A percentile compares a stretch with the other conserved stretches of the same genome.
These are phyloP conservation scores for Pogonomyrmex barbatus DNA, from an alignment of 1,140 invertebrate genomes.

Conservation along the genomic window DNA sequence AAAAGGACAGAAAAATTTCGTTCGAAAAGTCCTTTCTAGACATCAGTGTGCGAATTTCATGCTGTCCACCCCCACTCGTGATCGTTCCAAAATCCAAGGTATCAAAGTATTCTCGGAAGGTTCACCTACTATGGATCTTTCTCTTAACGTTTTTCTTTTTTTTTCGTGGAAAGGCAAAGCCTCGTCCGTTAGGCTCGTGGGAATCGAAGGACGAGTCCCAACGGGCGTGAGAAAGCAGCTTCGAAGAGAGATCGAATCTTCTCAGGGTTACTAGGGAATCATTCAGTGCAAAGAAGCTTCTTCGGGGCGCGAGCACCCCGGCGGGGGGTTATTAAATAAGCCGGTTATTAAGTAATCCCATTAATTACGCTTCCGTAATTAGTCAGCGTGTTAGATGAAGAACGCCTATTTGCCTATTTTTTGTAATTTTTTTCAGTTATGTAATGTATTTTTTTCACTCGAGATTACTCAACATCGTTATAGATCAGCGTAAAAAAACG, in stretches of 20 bases:
- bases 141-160: constrained; percentile 10
- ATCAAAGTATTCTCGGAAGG: constrained; percentile 56
- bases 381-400: neutral
- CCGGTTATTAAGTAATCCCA: constrained; percentile 48
- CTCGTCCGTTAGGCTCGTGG: constrained; percentile 70
- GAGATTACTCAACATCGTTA: neutral
- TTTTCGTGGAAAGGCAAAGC: constrained; percentile 59
- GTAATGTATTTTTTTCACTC: neutral
- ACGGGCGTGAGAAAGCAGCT: constrained; percentile 82
- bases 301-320: constrained; percentile 52
- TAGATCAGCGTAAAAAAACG: neutral
- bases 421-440: neutral
- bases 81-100: constrained; percentile 30
- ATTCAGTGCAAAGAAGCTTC: constrained; percentile 81
- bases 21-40: neutral
- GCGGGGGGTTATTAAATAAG: neutral
- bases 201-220: constrained; percentile 69
- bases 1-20: neutral
- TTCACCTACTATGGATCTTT: constrained; percentile 30
- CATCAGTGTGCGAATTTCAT: neutral
- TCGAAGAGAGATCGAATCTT: constrained; percentile 79
- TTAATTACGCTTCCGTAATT: constrained; percentile 47
- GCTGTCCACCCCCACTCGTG: neutral
- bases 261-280: constrained; percentile 84
- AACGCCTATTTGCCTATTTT: neutral